Base-by-base conservation (phyloP, 2,113 vertebrate species). In the Cichladusa arquata region DNA sequence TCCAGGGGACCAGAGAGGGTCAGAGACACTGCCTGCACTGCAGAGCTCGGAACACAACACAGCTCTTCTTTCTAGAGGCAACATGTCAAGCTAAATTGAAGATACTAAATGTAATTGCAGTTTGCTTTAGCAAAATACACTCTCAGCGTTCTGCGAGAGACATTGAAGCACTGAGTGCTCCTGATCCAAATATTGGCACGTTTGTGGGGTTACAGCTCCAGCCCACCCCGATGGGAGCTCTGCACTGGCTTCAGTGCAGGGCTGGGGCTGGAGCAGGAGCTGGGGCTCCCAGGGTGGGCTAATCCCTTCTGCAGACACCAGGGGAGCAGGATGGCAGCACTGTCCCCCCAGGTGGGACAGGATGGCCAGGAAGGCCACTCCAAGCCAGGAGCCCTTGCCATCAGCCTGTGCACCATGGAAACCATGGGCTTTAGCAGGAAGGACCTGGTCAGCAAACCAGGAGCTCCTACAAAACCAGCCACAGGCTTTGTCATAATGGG, bases 41-140 rank as follows among this genome's bases (percentile, higher is more conserved):
- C 60, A 66, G 45, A 84, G 81, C 38, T 47, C 4, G 0, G 33
- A 74, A 56, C 26, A 40, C 28, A 67, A 64, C 65, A 38, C 65
- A 42, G 24, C 51, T 64, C 71, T 18, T 45, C 67, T 44, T 95
- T 79, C 88, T 48, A 60, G 73, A 85, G 90, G 70, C 57, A 88
- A 13, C 57, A 24, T 24, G 40, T 92, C 84, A 92, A 62, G 84
- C 69, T 88, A 62, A 92, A 95, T 77, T 91, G 91, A 78, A 92
- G 84, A 81, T 24, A 44, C 77, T 71, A 76, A 71, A 48, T 44
- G 65, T 87, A 95, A 94, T 85, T 91, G 92, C 66, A 82, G 91
- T 89, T 92, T 92, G 74, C 92, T 95, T 88, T 92, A 87, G 88
- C 82, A 85, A 93, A 95, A 92, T 72, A 79, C 78, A 69, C 60